A percentile compares a stretch with the other conserved stretches of the same genome.
Evolutionary conservation across 2,797 vertebrate species (phyloP).

Genomic region (Sebastes trivittatus): DNA sequence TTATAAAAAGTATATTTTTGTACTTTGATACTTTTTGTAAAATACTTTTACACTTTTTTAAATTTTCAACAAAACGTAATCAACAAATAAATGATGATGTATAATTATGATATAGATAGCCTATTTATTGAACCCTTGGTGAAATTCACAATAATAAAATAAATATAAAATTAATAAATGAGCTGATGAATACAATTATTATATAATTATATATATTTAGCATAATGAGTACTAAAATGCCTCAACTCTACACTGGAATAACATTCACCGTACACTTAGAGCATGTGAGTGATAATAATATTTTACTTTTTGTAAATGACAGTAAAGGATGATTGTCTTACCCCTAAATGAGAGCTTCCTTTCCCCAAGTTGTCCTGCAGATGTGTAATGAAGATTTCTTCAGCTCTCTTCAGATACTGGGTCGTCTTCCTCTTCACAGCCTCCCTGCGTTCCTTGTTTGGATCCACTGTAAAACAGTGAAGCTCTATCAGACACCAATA

Average conservation of each 20-base stretch:
- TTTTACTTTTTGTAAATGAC: neutral
- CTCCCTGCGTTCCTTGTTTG: conserved; percentile 94
- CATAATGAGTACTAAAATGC: too few relatives aligned
- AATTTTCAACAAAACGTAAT: too few relatives aligned
- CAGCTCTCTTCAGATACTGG: conserved; percentile 94
- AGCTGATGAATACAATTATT: too few relatives aligned
- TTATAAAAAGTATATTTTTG: too few relatives aligned
- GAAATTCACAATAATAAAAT: too few relatives aligned
- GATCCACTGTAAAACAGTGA: conserved; percentile 86
- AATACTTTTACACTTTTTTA: too few relatives aligned
- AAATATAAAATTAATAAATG: too few relatives aligned
- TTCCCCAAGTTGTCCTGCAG: conserved; percentile 88
- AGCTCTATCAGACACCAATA: neutral
- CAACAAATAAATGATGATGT: too few relatives aligned
- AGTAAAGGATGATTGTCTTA: conserved; percentile 64
- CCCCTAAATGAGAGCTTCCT: conserved; percentile 83
- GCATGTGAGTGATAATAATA: neutral
- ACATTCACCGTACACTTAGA: neutral
- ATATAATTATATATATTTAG: too few relatives aligned
- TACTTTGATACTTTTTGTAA: too few relatives aligned
- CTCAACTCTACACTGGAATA: neutral
- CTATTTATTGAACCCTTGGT: too few relatives aligned
- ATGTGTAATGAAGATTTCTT: conserved; percentile 98
- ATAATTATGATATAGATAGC: too few relatives aligned
- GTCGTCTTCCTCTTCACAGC: conserved; percentile 97